A percentile compares a stretch with the other conserved stretches of the same genome.
Evolutionary conservation across 2,113 vertebrate genomes (phyloP).

Genomic region (Centropus unirufus): DNA sequence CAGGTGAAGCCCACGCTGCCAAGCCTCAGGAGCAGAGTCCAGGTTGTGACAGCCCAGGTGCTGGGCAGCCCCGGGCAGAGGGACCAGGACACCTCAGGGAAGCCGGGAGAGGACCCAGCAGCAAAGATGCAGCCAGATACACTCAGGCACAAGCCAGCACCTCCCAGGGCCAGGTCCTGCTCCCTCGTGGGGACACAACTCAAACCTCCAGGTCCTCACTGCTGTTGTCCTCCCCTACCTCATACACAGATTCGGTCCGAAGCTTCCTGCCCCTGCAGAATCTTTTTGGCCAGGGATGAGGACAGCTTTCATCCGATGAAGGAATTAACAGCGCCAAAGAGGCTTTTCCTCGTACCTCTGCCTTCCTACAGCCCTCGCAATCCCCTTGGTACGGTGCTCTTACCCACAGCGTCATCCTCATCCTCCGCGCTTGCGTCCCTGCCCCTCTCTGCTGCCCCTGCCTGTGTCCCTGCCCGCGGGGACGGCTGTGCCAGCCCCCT

Average conservation of each 20-base stretch:
- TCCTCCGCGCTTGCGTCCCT: fast-evolving
- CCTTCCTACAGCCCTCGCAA: neutral
- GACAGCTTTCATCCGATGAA: neutral
- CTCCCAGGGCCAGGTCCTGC: fast-evolving
- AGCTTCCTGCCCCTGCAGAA: neutral
- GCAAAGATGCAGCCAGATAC: neutral
- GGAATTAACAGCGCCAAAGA: fast-evolving
- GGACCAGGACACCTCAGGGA: neutral
- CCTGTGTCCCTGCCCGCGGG: fast-evolving
- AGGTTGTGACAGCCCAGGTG: fast-evolving
- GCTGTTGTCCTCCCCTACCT: neutral
- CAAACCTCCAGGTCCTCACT: neutral
- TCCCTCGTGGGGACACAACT: fast-evolving
- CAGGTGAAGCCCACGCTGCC: neutral
- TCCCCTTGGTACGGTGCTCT: neutral
- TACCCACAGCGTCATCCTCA: neutral
- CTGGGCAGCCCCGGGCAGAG: neutral
- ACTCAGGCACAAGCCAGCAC: fast-evolving
- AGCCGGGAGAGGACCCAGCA: neutral
- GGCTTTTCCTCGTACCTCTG: fast-evolving
- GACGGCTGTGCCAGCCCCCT: fast-evolving
- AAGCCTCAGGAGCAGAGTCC: neutral
- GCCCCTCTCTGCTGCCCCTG: neutral
- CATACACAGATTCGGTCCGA: neutral
- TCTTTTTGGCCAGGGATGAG: neutral